Percentiles rank a stretch among this genome's conserved stretches.
Evolutionary conservation across 2,113 vertebrate species (phyloP).

Genomic region (Misgurnus mizolepis): DNA sequence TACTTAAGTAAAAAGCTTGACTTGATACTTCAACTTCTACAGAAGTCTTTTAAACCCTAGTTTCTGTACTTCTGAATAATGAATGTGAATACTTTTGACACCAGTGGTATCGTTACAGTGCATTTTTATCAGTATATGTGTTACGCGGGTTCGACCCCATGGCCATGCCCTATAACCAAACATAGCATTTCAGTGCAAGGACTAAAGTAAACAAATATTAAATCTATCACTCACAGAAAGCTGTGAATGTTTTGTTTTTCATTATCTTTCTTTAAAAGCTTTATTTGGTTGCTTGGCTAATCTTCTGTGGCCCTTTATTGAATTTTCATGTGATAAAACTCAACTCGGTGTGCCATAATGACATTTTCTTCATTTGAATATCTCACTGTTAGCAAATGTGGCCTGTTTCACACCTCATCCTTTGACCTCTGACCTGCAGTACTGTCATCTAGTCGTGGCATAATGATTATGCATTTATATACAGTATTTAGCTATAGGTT

Average conservation of each 20-base stretch:
- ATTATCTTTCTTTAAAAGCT: not conserved
- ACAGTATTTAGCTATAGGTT: no score
- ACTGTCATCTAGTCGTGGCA: not conserved
- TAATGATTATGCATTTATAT: not conserved
- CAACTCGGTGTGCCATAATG: conserved; percentile 19
- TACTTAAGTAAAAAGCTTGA: no score
- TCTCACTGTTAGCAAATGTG: not conserved
- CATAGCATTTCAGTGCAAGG: not conserved
- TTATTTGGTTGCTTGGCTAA: not conserved
- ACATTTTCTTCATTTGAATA: conserved; percentile 15
- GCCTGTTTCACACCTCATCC: not conserved
- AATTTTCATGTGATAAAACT: conserved; percentile 5
- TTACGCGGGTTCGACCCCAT: no score
- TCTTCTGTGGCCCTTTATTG: not conserved
- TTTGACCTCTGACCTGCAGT: not conserved
- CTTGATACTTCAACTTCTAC: no score
- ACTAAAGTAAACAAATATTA: not conserved
- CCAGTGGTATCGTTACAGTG: no score
- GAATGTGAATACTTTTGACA: no score
- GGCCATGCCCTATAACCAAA: no score
- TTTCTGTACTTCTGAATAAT: no score
- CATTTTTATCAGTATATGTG: no score
- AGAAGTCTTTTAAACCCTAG: no score
- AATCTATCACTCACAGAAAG: not conserved
- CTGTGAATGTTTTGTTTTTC: not conserved